Evolutionary conservation across 2,113 vertebrate genomes (phyloP).

Genomic region (Aspiorhynchus laticeps): DNA sequence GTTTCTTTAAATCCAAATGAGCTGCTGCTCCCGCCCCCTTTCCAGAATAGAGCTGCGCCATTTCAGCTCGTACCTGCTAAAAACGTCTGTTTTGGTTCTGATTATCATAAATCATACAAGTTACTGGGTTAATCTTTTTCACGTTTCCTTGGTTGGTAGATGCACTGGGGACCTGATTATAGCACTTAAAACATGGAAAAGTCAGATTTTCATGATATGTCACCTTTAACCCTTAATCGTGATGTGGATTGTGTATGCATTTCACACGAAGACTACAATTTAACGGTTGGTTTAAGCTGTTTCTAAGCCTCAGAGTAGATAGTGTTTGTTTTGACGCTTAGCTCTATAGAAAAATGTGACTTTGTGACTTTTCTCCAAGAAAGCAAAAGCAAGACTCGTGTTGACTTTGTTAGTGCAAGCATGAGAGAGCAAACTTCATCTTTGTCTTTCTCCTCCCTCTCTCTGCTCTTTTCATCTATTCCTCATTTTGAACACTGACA

Average conservation of each 20-base stretch:
- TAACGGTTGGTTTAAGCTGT: neutral
- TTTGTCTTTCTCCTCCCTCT: slow-evolving; percentile 25
- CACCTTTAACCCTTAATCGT: neutral
- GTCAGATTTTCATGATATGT: no score
- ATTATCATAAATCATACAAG: no score
- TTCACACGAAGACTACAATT: neutral
- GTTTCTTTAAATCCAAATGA: no score
- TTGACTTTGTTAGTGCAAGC: slow-evolving; percentile 24
- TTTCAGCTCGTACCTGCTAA: no score
- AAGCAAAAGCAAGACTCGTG: slow-evolving; percentile 22
- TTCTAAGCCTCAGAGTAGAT: neutral
- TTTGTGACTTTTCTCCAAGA: slow-evolving; percentile 19
- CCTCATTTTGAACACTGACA: slow-evolving; percentile 29
- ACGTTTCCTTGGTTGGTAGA: no score
- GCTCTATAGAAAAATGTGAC: neutral
- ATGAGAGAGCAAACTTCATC: slow-evolving; percentile 32
- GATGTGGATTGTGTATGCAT: neutral
- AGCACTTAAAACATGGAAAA: no score
- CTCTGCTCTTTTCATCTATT: slow-evolving; percentile 30
- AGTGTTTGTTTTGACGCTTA: neutral
- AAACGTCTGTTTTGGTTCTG: no score
- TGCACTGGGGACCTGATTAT: no score
- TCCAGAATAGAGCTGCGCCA: no score
- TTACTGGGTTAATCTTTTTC: no score
- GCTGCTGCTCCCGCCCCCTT: no score